Evolutionary conservation across 2,888 invertebrate genomes (phyloP).

Genomic region (Sesia apiformis): DNA sequence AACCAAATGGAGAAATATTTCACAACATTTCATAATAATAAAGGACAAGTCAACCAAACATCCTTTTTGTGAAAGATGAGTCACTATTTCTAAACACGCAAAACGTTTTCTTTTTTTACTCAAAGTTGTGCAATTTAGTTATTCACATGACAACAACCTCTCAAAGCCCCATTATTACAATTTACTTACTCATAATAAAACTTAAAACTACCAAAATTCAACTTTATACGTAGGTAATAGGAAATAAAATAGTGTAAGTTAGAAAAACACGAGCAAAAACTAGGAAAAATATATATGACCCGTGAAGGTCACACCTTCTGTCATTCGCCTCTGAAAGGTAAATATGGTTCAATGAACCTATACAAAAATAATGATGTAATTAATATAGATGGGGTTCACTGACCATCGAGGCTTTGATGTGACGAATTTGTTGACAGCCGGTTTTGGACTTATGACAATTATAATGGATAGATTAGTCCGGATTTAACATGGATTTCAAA

Average conservation of each 20-base stretch:
- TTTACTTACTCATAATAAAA: too few species aligned
- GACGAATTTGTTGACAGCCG: background rate
- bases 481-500: too few species aligned
- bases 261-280: slow-evolving; percentile 5
- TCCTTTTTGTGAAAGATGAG: too few species aligned
- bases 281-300: slow-evolving; percentile 25
- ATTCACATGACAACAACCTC: too few species aligned
- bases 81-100: too few species aligned
- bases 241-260: background rate
- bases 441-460: background rate
- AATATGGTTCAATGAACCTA: slow-evolving; percentile 24
- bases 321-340: slow-evolving; percentile 2
- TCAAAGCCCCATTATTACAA: too few species aligned
- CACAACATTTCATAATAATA: too few species aligned
- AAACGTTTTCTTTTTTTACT: too few species aligned
- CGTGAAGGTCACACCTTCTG: slow-evolving; percentile 32
- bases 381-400: slow-evolving; percentile 22
- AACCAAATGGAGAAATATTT: too few species aligned
- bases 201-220: background rate
- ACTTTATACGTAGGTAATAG: background rate
- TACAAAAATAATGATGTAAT: slow-evolving; percentile 37
- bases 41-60: too few species aligned
- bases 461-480: background rate
- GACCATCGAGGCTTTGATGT: slow-evolving; percentile 5
- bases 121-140: too few species aligned